Conservation (phyloP, 2,797 vertebrate genomes). For the Threskiornis aethiopicus region DNA sequence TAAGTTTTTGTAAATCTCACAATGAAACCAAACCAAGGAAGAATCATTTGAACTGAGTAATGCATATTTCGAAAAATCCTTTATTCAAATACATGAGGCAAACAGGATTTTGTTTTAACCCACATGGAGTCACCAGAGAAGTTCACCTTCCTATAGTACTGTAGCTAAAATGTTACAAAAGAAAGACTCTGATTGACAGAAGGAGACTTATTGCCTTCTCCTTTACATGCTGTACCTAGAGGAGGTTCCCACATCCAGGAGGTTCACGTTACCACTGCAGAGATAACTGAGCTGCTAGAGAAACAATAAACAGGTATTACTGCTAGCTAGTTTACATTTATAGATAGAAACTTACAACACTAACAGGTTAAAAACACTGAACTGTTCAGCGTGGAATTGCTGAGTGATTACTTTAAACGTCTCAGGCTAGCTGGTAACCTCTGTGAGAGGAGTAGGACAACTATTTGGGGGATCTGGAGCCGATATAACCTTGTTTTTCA, state of each 20-base stretch:
- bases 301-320: neutral
- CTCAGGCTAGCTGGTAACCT: neutral
- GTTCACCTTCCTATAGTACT: neutral
- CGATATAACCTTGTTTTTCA: neutral
- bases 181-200: neutral
- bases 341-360: neutral
- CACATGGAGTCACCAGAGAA: neutral
- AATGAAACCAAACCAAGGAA: neutral
- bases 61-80: neutral
- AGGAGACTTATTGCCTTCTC: neutral
- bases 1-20: neutral
- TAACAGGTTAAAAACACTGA: neutral
- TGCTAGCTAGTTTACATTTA: neutral
- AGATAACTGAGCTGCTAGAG: neutral
- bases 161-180: neutral
- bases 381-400: neutral
- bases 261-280: neutral
- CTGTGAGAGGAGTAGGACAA: neutral
- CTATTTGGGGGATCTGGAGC: neutral
- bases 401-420: neutral
- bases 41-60: neutral
- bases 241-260: neutral
- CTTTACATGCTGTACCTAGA: neutral
- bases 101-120: neutral
- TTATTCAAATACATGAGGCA: neutral